phyloP scores from a whole-genome alignment of 2,113 vertebrate genomes.

The Alexandromys fortis region DNA sequence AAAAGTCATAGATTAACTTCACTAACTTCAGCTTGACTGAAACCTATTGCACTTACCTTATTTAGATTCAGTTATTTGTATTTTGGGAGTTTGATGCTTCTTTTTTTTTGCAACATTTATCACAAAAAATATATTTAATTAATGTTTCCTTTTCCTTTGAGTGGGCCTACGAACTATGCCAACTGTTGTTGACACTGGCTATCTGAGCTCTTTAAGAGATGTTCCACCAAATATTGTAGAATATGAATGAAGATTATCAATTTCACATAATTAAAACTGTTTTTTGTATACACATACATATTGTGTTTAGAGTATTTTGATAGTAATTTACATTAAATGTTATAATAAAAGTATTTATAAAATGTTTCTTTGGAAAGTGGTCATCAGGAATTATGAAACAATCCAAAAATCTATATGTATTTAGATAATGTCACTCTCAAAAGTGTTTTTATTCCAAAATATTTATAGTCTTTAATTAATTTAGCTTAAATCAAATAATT shows the following conservation, averaged over 20 bases:
- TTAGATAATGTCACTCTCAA: not conserved
- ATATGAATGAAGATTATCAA: not conserved
- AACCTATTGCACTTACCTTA: not conserved
- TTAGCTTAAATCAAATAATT: not conserved
- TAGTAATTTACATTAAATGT: not conserved
- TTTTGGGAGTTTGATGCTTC: not conserved
- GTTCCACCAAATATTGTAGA: not conserved
- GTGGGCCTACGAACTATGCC: not conserved
- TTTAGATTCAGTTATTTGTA: not conserved
- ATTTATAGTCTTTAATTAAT: not conserved
- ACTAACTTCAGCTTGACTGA: not conserved
- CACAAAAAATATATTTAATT: not conserved
- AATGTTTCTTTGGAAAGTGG: not conserved
- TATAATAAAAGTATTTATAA: not conserved
- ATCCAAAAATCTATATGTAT: not conserved
- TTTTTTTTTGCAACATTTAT: not conserved
- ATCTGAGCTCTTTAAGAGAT: not conserved
- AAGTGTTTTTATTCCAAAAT: not conserved
- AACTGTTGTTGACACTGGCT: not conserved
- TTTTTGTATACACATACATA: too few relatives aligned
- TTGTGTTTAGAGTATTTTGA: not conserved
- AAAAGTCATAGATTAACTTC: not conserved
- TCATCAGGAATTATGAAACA: not conserved
- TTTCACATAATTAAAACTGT: not conserved
- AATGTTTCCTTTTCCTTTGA: not conserved